Base-by-base conservation (phyloP, 2,113 vertebrate species). In the Eidolon helvum region DNA sequence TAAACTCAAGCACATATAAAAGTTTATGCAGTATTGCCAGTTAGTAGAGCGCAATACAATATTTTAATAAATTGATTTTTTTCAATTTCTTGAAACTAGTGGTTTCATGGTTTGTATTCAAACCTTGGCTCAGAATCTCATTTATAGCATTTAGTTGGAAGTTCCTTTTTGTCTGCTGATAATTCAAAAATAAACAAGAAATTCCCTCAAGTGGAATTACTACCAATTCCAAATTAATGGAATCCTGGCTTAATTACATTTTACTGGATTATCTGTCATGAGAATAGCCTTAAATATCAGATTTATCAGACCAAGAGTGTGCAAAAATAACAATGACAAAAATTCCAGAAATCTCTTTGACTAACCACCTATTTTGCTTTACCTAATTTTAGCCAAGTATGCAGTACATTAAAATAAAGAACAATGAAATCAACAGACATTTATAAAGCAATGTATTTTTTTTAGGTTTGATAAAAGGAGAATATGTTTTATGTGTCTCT, bases 241-340 rank as follows among this genome's bases (percentile, higher is more conserved):
- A 59, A 94, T 50, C 74, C 40, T 69, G 75, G 40, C 22, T 93
- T 68, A 79, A 72, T 65, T 74, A 88, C 57, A 63, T 22, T 61
- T 68, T 55, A n/a, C 43, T 71, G 68, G 43, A 40, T 18, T 33
- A 65, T 11, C 75, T 79, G 59, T 84, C 91, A 48, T 75, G 48
- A 35, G 89, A 91, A 72, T 30, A 87, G 55, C 24, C 50, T 91
- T 40, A 43, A 59, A 72, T 33, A 48, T 21, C 59, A 77, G 87
- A 95, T 10, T 10, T 72, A 33, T 59, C 21, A 68, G 10, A 26
- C 30, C 38, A n/a, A 75, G 10, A 77, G 21, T 14, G 40, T n/a
- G 11, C 26, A 30, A 7, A 43, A 57, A 12, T 30, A 75, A 68
- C 77, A 77, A 45, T 11, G 35, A 63, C 50, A 79, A 84, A 59